These are phyloP conservation scores for Synanthedon myopaeformis DNA, from an alignment of 2,888 invertebrate genomes.

Conservation along the genomic window DNA sequence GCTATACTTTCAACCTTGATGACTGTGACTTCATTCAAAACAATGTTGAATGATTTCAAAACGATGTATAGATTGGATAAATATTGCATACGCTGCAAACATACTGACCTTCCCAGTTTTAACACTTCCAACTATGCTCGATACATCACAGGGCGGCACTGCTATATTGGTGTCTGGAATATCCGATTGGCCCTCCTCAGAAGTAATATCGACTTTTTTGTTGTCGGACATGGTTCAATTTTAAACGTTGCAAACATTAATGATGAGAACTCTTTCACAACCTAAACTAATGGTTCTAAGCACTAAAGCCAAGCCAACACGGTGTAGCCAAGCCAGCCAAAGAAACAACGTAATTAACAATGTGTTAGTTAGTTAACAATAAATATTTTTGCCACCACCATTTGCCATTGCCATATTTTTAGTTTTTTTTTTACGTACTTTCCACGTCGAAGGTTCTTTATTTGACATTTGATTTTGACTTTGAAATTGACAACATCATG, in stretches of 20 bases:
- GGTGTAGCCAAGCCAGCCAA: neutral
- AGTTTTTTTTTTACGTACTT: neutral
- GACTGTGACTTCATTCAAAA: neutral
- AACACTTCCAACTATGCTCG: slow-evolving; percentile 44
- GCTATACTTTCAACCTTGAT: too few relatives aligned
- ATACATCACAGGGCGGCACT: slow-evolving; percentile 37
- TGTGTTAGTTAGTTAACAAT: slow-evolving; percentile 13
- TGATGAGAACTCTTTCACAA: slow-evolving; percentile 11
- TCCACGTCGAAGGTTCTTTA: slow-evolving; percentile 1
- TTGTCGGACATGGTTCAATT: slow-evolving; percentile 51
- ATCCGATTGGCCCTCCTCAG: slow-evolving; percentile 40
- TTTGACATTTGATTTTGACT: neutral
- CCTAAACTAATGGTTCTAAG: too few relatives aligned
- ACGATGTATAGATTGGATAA: neutral
- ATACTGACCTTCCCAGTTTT: slow-evolving; percentile 40
- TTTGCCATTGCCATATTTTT: slow-evolving; percentile 15
- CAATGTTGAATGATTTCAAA: neutral
- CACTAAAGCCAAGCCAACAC: neutral
- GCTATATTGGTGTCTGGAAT: slow-evolving; percentile 42
- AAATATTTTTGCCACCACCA: slow-evolving; percentile 45
- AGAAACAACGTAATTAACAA: neutral
- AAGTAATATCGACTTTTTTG: slow-evolving; percentile 47
- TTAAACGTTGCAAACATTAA: slow-evolving; percentile 48
- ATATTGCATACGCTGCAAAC: neutral
- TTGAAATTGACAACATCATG: too few relatives aligned